phyloP scores from a whole-genome alignment of 2,113 vertebrate genomes.

The Macaca mulatta region DNA sequence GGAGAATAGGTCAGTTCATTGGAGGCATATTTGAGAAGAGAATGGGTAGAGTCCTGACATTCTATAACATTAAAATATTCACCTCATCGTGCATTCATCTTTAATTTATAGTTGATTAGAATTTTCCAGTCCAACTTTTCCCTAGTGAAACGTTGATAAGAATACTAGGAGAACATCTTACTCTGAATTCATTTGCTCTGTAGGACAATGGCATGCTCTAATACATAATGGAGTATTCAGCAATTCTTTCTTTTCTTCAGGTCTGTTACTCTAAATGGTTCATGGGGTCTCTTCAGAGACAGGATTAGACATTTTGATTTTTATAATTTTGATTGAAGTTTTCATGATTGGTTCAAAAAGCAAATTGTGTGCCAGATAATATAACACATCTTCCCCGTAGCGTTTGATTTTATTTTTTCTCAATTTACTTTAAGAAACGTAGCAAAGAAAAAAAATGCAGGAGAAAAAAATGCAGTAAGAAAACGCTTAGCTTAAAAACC shows the following conservation, averaged over 20 bases:
- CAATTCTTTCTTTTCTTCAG: not conserved
- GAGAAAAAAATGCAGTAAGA: not conserved
- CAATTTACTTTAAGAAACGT: not conserved
- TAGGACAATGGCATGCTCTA: not conserved
- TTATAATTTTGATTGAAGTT: not conserved
- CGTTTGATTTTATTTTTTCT: not conserved
- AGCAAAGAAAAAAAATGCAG: constrained; percentile 13
- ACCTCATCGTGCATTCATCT: not conserved
- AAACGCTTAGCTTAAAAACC: constrained; percentile 41
- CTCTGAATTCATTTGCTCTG: not conserved
- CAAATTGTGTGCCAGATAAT: not conserved
- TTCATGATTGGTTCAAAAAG: not conserved
- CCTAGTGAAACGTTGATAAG: not conserved
- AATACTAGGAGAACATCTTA: not conserved
- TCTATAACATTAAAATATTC: not conserved
- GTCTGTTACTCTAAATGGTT: not conserved
- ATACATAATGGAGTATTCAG: not conserved
- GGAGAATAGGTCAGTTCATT: not conserved
- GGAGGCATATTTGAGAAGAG: not conserved
- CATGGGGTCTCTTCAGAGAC: not conserved
- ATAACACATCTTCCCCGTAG: not conserved
- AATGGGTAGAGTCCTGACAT: not conserved
- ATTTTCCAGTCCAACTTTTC: not conserved
- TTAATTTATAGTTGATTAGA: not conserved
- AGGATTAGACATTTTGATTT: not conserved